Conservation (phyloP, 2,797 vertebrate species). For the Xenopus petersii region DNA sequence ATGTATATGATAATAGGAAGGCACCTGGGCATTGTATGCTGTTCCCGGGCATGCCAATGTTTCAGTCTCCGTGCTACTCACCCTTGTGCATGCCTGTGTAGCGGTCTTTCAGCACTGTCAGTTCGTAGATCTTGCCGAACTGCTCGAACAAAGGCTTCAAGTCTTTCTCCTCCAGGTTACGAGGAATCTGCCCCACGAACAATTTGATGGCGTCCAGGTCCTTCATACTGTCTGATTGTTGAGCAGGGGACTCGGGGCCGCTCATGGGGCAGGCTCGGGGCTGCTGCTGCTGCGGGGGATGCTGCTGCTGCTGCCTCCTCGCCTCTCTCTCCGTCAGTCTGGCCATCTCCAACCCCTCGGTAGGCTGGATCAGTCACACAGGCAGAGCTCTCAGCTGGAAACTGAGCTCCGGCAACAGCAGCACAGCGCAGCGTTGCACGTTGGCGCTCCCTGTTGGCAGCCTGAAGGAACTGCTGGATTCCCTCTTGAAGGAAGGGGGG, state of each 20-base stretch:
- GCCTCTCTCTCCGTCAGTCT: conserved; percentile 93
- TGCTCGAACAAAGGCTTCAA: conserved; percentile 96
- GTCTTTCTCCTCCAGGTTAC: conserved; percentile 95
- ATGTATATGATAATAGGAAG: no score
- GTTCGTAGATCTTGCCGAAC: conserved; percentile 98
- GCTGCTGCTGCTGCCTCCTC: conserved; percentile 77
- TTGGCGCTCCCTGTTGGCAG: conserved; percentile 55
- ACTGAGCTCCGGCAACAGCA: conserved; percentile 54
- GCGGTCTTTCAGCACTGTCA: conserved; percentile 96
- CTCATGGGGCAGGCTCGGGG: conserved; percentile 85
- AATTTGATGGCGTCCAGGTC: conserved; percentile 98
- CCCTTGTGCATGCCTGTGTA: conserved; percentile 99
- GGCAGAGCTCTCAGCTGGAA: conserved; percentile 55
- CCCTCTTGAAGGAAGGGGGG: neutral
- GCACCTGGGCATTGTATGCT: no score
- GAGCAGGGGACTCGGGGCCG: conserved; percentile 81
- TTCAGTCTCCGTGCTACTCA: conserved; percentile 58
- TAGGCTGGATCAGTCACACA: conserved; percentile 74
- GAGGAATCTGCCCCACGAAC: conserved; percentile 97
- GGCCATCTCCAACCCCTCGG: conserved; percentile 90
- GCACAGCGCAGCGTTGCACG: conserved; percentile 53
- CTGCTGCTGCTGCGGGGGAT: conserved; percentile 68
- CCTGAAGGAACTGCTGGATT: neutral
- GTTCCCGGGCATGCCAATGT: no score
- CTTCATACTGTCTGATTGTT: conserved; percentile 92